Evolutionary conservation across 2,888 invertebrate species (phyloP), one percentile per base, ranked within the genome.

Genomic region (Parascotia fuliginaria): DNA sequence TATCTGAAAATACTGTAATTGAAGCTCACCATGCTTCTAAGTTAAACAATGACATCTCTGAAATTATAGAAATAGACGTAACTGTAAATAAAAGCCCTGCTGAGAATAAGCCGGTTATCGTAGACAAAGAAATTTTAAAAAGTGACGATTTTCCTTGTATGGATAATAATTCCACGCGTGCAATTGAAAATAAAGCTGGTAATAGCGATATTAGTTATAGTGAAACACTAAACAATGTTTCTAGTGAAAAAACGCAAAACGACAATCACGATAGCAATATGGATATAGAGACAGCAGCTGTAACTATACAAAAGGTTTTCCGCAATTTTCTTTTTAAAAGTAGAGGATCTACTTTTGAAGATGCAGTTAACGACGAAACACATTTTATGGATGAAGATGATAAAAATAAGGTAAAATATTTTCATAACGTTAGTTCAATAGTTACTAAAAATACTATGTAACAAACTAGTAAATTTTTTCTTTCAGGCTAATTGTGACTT

Each of bases 291-390:
- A 85, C 87, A 55, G 85, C 93, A 16, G 93, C 93, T 16, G 77
- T 93, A 42, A 93, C 93, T n/a, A 93, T 94, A 68, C 94, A 94
- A 75, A 92, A 93, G 77, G 92, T 93, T 42, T 92, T 93, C 68
- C 84, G 93, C 22, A 85, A 85, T 16, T 90, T 93, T 62, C 83
- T 93, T 48, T 88, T 88, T 60, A 89, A 85, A 77, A 90, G 86
- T 66, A 82, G 89, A 77, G 81, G 82, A 34, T 87, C 87, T 12
- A 91, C 89, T 22, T 83, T 85, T 52, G 91, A 92, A 31, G 90
- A 90, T 22, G 60, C 76, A 3, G 64, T 65, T 12, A 85, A 81
- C 56, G 85, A 85, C 39, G 85, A 84, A 40, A 55, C 56, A 40
- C 75, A 71, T 58, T 76, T 73, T 49, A 61, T 79, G 36, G 78